These are phyloP conservation scores for Rhyacichthys aspro DNA, from an alignment of 2,797 vertebrate species.

Conservation along the genomic window DNA sequence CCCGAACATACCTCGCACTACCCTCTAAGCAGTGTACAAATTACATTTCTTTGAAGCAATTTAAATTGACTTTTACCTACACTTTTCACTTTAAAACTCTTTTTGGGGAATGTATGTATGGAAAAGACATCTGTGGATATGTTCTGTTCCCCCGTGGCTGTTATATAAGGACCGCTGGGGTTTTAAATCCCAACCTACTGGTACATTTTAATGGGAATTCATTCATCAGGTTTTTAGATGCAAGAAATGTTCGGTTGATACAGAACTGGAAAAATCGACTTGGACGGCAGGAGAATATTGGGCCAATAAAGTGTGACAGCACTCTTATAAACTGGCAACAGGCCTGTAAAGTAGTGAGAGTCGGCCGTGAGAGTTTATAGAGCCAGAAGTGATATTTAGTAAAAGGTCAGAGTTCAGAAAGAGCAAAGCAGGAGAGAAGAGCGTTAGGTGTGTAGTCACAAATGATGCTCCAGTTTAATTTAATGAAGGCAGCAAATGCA, in stretches of 20 bases:
- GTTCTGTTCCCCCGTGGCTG: constrained; percentile 12
- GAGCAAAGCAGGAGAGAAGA: not conserved
- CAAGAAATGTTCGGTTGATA: not conserved
- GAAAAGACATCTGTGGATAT: constrained; percentile 43
- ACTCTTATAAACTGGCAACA: constrained; percentile 5
- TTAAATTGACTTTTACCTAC: not conserved
- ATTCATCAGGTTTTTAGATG: constrained; percentile 1
- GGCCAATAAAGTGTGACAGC: not conserved
- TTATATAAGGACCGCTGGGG: constrained; percentile 37
- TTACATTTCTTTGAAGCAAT: not conserved
- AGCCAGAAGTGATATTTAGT: not conserved
- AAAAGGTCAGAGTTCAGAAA: not conserved
- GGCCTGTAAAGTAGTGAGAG: not conserved
- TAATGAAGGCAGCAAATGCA: no score
- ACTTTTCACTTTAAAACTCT: constrained; percentile 8
- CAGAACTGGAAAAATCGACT: not conserved
- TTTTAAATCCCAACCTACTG: constrained; percentile 40
- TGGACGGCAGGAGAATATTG: constrained; percentile 10
- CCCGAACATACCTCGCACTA: constrained; percentile 7
- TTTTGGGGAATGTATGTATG: constrained; percentile 26
- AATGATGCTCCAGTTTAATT: no score
- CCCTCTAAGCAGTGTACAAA: not conserved
- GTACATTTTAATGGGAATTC: constrained; percentile 30
- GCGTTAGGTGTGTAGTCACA: no score
- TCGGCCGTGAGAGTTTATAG: not conserved